Percentiles rank a stretch among this genome's conserved stretches.
Conservation (phyloP, 2,113 vertebrate species). For the Labeo catla region DNA sequence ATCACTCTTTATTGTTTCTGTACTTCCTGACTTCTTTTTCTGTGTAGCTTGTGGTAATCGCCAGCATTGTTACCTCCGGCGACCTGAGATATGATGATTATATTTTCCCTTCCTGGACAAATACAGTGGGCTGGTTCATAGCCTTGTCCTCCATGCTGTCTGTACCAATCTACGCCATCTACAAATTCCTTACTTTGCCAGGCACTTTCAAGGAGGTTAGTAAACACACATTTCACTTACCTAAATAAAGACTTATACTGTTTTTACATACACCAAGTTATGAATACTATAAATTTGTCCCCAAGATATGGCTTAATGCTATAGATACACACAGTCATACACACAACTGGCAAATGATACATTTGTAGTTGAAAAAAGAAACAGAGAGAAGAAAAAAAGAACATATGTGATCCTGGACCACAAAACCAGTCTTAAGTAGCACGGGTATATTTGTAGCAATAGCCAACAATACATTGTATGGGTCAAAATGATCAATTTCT, state of each 20-base stretch:
- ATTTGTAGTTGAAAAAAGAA: too few species aligned
- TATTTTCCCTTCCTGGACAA: conserved; percentile 88
- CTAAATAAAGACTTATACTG: background rate
- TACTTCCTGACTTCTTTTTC: conserved; percentile 42
- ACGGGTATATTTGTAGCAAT: too few species aligned
- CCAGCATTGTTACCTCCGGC: conserved; percentile 88
- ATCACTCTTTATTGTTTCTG: background rate
- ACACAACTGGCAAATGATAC: too few species aligned
- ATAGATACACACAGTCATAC: background rate
- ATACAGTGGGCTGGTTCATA: conserved; percentile 88
- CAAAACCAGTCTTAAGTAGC: too few species aligned
- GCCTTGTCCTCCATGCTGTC: conserved; percentile 93
- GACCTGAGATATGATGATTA: conserved; percentile 92
- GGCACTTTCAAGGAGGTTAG: conserved; percentile 93
- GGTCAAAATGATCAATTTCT: too few species aligned
- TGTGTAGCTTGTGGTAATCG: conserved; percentile 91
- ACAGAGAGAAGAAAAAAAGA: too few species aligned
- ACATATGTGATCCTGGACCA: too few species aligned
- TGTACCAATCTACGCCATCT: conserved; percentile 88
- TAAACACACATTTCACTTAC: conserved; percentile 25
- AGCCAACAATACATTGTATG: too few species aligned
- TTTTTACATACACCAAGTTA: background rate
- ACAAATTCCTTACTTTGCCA: conserved; percentile 84
- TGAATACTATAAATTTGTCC: background rate
- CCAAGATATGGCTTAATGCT: background rate